Evolutionary conservation across 2,113 vertebrate species (phyloP).

Genomic region (Paedocypris sp.): DNA sequence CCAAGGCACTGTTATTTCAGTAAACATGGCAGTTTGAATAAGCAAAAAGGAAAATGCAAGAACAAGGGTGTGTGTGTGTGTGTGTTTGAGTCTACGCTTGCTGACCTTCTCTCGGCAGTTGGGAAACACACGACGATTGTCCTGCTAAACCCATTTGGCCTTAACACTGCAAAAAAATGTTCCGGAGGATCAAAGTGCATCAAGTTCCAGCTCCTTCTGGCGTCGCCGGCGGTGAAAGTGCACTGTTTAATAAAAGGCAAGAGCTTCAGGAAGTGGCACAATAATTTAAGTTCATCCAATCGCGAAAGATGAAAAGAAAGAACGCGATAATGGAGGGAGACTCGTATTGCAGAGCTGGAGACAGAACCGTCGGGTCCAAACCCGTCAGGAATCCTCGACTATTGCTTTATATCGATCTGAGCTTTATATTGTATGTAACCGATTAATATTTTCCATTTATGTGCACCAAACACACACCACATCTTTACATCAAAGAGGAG

Average conservation of each 20-base stretch:
- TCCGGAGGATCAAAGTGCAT: not conserved
- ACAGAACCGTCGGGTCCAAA: slow-evolving; percentile 12
- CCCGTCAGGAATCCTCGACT: slow-evolving; percentile 23
- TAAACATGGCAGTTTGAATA: slow-evolving; percentile 59
- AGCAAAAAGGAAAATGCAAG: slow-evolving; percentile 32
- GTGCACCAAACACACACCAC: not conserved
- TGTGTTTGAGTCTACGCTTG: too few species aligned
- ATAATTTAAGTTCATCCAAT: not conserved
- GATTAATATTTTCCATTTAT: not conserved
- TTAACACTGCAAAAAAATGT: slow-evolving; percentile 6
- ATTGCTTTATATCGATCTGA: slow-evolving; percentile 34
- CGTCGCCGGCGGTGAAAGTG: too few species aligned
- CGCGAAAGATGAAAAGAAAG: not conserved
- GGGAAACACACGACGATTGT: not conserved
- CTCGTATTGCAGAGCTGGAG: slow-evolving; percentile 27
- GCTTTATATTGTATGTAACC: slow-evolving; percentile 9
- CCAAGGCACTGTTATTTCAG: slow-evolving; percentile 67
- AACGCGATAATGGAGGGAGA: not conserved
- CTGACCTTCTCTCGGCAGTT: too few species aligned
- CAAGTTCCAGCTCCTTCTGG: not conserved
- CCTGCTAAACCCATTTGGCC: not conserved
- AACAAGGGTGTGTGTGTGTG: not conserved
- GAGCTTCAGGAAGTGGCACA: not conserved
- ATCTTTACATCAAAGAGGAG: slow-evolving; percentile 19
- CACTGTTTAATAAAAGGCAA: too few species aligned